Conservation (phyloP, 2,888 invertebrate genomes). For the Xestobium rufovillosum region DNA sequence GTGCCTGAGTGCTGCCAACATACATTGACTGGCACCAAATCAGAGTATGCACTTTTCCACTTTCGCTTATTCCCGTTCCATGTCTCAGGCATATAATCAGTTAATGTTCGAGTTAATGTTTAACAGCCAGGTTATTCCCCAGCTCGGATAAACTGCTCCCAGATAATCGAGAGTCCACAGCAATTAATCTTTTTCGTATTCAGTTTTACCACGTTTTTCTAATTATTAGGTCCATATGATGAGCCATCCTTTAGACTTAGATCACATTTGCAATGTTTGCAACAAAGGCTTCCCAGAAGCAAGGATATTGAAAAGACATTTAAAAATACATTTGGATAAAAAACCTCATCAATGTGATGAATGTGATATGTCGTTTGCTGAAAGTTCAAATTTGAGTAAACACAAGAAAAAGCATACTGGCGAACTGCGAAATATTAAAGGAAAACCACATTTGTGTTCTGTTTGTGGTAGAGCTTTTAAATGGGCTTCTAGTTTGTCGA, state of each 20-base stretch:
- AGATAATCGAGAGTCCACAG: too few relatives aligned
- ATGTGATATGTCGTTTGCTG: conserved; percentile 46
- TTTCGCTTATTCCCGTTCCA: too few relatives aligned
- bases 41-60: too few relatives aligned
- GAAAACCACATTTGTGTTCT: conserved; percentile 43
- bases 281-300: conserved; percentile 42
- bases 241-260: conserved; percentile 41
- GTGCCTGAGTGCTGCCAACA: too few relatives aligned
- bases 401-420: conserved; percentile 47
- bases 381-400: conserved; percentile 46
- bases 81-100: too few relatives aligned
- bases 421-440: conserved; percentile 43
- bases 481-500: conserved; percentile 46
- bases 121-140: too few relatives aligned
- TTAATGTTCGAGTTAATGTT: too few relatives aligned
- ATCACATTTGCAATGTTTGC: conserved; percentile 39
- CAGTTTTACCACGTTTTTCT: conserved; percentile 10
- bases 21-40: too few relatives aligned
- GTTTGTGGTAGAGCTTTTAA: conserved; percentile 46
- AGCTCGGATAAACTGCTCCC: too few relatives aligned
- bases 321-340: conserved; percentile 44
- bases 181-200: too few relatives aligned
- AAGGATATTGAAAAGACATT: conserved; percentile 42
- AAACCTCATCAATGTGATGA: conserved; percentile 46
- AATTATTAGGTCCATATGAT: conserved; percentile 39